Evolutionary conservation across 2,888 invertebrate species (phyloP).

Genomic region (Rotaria macrura): DNA sequence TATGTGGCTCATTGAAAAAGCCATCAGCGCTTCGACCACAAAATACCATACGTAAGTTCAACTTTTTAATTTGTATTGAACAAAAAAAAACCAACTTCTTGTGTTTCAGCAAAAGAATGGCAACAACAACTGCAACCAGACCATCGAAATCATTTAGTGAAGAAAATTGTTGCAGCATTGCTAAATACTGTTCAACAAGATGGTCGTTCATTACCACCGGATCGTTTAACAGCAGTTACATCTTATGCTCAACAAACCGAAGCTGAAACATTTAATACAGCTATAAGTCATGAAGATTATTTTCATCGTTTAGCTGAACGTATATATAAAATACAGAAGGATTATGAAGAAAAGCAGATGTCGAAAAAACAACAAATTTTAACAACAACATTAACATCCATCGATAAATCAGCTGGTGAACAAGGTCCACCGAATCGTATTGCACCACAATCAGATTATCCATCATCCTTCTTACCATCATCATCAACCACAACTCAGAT

Average conservation of each 20-base stretch:
- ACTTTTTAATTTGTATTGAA: not conserved
- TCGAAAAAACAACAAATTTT: constrained; percentile 7
- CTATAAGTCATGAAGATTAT: constrained; percentile 79
- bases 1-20: constrained; percentile 73
- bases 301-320: constrained; percentile 96
- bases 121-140: constrained; percentile 84
- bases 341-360: constrained; percentile 69
- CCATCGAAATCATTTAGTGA: constrained; percentile 92
- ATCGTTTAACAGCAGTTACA: constrained; percentile 90
- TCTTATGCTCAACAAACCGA: constrained; percentile 96
- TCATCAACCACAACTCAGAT: not conserved
- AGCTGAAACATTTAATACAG: constrained; percentile 98
- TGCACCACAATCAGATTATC: constrained; percentile 24
- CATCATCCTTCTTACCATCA: not conserved
- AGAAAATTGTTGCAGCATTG: constrained; percentile 96
- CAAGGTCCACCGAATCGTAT: constrained; percentile 32
- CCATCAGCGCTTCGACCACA: constrained; percentile 13
- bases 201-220: constrained; percentile 85
- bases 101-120: constrained; percentile 69
- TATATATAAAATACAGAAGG: constrained; percentile 98
- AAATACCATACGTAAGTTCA: not conserved
- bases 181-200: constrained; percentile 79
- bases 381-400: not conserved
- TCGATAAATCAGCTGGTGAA: constrained; percentile 31
- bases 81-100: not conserved